phyloP scores from a whole-genome alignment of 2,888 invertebrate species.

The Allygus modestus region DNA sequence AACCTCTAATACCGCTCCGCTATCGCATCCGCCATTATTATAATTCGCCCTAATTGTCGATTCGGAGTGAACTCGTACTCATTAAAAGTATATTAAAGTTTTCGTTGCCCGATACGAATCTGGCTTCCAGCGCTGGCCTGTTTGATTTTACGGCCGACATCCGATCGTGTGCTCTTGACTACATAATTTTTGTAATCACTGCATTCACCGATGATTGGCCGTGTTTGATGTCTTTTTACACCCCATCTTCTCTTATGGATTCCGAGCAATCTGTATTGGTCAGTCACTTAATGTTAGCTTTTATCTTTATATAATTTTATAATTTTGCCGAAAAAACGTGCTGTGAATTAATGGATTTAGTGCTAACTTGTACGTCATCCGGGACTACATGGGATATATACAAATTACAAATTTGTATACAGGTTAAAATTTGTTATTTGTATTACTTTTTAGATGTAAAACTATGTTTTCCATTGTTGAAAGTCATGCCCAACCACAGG shows the following conservation, averaged over 20 bases:
- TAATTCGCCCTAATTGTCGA: constrained; percentile 58
- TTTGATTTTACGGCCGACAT: constrained; percentile 38
- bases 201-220: constrained; percentile 30
- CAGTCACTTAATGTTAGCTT: constrained; percentile 4
- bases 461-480: too few relatives aligned
- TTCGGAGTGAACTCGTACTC: constrained; percentile 46
- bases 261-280: constrained; percentile 36
- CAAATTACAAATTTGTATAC: too few relatives aligned
- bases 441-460: too few relatives aligned
- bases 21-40: constrained; percentile 56
- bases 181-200: constrained; percentile 54
- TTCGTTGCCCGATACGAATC: constrained; percentile 44
- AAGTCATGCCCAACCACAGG: too few relatives aligned
- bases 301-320: constrained; percentile 30
- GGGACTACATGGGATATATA: too few relatives aligned
- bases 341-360: neutral
- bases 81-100: constrained; percentile 59
- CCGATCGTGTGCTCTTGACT: constrained; percentile 44
- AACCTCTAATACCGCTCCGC: constrained; percentile 55
- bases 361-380: neutral
- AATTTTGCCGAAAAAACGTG: neutral
- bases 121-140: constrained; percentile 50
- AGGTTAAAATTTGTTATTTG: too few relatives aligned
- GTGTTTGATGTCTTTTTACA: constrained; percentile 43
- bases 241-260: constrained; percentile 38